phyloP scores from a whole-genome alignment of 2,797 vertebrate species.

The Glyptemys insculpta region DNA sequence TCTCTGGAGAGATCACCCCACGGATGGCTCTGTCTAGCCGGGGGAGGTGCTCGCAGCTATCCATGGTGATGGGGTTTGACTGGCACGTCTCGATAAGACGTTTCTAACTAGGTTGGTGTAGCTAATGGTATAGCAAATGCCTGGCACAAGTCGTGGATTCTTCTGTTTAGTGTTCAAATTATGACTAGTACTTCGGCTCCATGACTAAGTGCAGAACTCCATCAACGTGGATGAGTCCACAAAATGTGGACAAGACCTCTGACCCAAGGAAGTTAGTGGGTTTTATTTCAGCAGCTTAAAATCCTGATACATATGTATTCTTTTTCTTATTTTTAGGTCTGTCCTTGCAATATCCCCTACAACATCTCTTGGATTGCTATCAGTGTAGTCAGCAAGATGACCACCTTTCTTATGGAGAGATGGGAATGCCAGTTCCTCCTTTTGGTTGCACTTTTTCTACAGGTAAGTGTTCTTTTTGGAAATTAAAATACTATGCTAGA shows the following conservation, averaged over 20 bases:
- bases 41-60: not conserved
- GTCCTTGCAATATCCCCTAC: conserved; percentile 82
- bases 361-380: conserved; percentile 87
- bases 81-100: not conserved
- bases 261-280: not conserved
- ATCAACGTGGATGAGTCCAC: not conserved
- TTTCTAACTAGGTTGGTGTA: not conserved
- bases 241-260: not conserved
- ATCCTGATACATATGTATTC: fast-evolving
- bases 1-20: not conserved
- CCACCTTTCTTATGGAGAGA: conserved; percentile 89
- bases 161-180: not conserved
- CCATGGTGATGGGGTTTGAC: not conserved
- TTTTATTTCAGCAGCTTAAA: fast-evolving
- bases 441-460: conserved; percentile 93
- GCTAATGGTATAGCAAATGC: not conserved
- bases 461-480: conserved; percentile 79
- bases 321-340: conserved; percentile 60
- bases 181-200: not conserved
- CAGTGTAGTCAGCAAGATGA: conserved; percentile 88
- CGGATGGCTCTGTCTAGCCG: not conserved
- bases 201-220: not conserved
- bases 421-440: conserved; percentile 89
- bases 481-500: not conserved
- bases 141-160: not conserved